phyloP scores from a whole-genome alignment of 2,113 vertebrate species.

The Podilymbus podiceps region DNA sequence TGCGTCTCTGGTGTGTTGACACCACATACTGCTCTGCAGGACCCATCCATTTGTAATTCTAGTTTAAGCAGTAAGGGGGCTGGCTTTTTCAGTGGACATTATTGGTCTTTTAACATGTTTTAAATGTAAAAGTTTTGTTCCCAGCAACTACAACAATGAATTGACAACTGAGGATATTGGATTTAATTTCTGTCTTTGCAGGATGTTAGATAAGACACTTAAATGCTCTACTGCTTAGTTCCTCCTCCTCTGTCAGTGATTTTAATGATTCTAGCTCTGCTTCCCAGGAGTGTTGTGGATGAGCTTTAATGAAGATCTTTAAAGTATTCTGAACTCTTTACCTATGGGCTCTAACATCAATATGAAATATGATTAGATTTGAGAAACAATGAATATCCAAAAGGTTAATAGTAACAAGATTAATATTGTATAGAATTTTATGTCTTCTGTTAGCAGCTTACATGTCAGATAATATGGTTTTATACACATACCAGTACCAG shows the following conservation, averaged over 20 bases:
- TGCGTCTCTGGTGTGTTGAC: fast-evolving
- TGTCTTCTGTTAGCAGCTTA: background rate
- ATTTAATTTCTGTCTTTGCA: background rate
- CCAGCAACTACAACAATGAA: background rate
- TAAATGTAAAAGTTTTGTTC: background rate
- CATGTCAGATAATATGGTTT: background rate
- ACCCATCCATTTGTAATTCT: background rate
- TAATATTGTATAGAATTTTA: background rate
- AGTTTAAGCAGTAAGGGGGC: background rate
- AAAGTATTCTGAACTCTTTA: conserved; percentile 7
- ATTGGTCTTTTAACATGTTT: background rate
- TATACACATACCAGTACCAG: background rate
- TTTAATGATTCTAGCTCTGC: background rate
- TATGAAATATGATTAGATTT: background rate
- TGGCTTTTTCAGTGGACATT: background rate
- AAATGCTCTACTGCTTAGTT: background rate
- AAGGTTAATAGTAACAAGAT: conserved; percentile 3
- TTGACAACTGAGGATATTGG: background rate
- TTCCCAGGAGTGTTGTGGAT: background rate
- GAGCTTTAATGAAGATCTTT: conserved; percentile 27
- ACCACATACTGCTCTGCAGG: background rate
- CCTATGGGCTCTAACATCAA: background rate
- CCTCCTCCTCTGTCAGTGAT: background rate
- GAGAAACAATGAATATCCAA: background rate
- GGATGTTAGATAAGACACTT: background rate